A percentile compares a stretch with the other conserved stretches of the same genome.
Conservation (phyloP, 2,888 invertebrate species). For the Fragum whitleyi region DNA sequence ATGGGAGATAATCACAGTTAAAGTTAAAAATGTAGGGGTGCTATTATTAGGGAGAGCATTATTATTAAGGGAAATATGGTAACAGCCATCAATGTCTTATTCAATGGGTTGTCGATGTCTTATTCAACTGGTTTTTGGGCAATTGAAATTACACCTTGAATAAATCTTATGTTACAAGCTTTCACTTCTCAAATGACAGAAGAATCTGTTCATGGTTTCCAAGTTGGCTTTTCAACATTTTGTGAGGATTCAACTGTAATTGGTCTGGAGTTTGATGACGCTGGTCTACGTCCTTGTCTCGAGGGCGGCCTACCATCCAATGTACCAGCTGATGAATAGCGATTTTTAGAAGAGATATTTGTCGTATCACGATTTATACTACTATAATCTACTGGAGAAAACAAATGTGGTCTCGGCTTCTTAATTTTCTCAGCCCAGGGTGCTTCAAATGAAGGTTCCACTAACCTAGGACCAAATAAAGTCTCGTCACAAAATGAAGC, state of each 20-base stretch:
- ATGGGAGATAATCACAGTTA: too few relatives aligned
- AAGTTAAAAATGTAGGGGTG: too few relatives aligned
- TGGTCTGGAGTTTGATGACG: constrained; percentile 65
- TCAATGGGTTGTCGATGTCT: too few relatives aligned
- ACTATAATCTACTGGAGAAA: constrained; percentile 64
- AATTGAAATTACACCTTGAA: too few relatives aligned
- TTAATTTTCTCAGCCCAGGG: constrained; percentile 78
- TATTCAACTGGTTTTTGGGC: too few relatives aligned
- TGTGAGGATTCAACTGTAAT: constrained; percentile 61
- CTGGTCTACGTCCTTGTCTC: constrained; percentile 68
- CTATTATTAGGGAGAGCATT: too few relatives aligned
- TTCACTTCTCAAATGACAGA: too few relatives aligned
- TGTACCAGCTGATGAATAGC: constrained; percentile 57
- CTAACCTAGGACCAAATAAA: constrained; percentile 75
- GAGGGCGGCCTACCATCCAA: constrained; percentile 72
- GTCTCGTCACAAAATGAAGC: constrained; percentile 80
- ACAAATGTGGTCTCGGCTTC: constrained; percentile 58
- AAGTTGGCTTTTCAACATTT: constrained; percentile 51
- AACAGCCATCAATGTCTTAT: too few relatives aligned
- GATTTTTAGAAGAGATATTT: constrained; percentile 35
- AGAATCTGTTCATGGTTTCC: constrained; percentile 48
- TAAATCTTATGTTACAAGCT: too few relatives aligned
- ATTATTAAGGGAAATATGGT: too few relatives aligned
- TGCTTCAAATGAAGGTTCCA: constrained; percentile 79
- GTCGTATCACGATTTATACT: constrained; percentile 51